These are phyloP conservation scores for Andrena camellia DNA, from an alignment of 2,888 invertebrate genomes.

Conservation along the genomic window DNA sequence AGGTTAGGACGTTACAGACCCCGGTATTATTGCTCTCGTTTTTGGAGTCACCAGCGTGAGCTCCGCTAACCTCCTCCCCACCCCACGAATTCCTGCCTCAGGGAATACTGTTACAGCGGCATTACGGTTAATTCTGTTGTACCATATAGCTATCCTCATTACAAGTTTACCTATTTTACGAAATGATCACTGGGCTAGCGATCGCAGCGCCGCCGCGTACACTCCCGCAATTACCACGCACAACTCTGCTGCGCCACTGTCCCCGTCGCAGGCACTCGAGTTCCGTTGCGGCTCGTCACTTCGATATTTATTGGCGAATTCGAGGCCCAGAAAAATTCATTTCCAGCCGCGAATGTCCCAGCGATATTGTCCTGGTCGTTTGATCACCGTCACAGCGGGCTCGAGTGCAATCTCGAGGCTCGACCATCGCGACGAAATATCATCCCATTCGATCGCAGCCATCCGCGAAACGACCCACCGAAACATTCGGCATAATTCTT, in stretches of 20 bases:
- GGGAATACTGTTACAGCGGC: too few relatives aligned
- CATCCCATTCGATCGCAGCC: neutral
- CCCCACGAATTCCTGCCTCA: too few relatives aligned
- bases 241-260: neutral
- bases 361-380: slow-evolving; percentile 15
- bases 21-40: too few relatives aligned
- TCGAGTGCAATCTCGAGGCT: slow-evolving; percentile 1
- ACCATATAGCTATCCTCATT: too few relatives aligned
- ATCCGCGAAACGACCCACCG: neutral
- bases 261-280: neutral
- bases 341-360: neutral
- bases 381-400: neutral
- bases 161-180: too few relatives aligned
- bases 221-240: too few relatives aligned
- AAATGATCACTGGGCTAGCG: too few relatives aligned
- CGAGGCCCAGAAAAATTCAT: slow-evolving; percentile 19
- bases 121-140: too few relatives aligned
- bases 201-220: too few relatives aligned
- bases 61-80: too few relatives aligned
- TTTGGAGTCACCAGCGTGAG: too few relatives aligned
- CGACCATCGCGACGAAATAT: neutral
- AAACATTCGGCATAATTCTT: neutral
- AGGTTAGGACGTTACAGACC: too few relatives aligned
- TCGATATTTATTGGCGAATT: neutral
- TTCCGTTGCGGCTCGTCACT: neutral